Evolutionary conservation across 1,140 invertebrate genomes (phyloP).

Genomic region (Idris sp.): DNA sequence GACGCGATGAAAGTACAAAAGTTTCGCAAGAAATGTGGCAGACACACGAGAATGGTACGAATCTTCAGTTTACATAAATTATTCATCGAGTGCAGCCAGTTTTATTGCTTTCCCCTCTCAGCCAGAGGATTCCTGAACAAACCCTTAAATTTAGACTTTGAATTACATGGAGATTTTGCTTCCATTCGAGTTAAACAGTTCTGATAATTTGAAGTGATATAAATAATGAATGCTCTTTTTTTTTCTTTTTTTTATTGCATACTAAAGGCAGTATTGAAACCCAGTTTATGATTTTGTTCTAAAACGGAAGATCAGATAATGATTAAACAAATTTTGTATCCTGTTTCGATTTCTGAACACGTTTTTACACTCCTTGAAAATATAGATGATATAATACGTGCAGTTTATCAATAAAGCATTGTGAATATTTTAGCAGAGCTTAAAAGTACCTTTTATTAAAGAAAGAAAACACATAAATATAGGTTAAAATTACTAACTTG

Average conservation of each 20-base stretch:
- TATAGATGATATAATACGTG: background rate
- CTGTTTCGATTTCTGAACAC: slow-evolving; percentile 1
- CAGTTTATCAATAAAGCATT: background rate
- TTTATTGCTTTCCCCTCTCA: slow-evolving; percentile 28
- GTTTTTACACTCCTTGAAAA: slow-evolving; percentile 13
- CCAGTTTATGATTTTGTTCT: slow-evolving; percentile 19
- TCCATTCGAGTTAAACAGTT: no score
- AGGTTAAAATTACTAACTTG: no score
- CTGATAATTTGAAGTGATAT: no score
- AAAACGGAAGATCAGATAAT: background rate
- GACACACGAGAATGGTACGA: slow-evolving; percentile 29
- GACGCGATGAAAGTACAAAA: slow-evolving; percentile 46
- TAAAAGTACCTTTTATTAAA: no score
- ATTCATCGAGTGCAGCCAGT: slow-evolving; percentile 30
- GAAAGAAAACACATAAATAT: no score
- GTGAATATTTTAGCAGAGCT: no score
- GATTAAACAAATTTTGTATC: slow-evolving; percentile 4
- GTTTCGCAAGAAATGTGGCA: slow-evolving; percentile 43
- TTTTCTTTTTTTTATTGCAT: slow-evolving; percentile 7
- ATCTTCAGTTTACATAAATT: slow-evolving; percentile 42
- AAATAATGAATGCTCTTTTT: no score
- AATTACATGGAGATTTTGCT: no score
- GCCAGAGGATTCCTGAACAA: background rate
- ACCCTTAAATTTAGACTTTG: background rate
- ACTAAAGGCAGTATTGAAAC: background rate